phyloP scores from a whole-genome alignment of 2,888 invertebrate species.

The Hymenopus coronatus region DNA sequence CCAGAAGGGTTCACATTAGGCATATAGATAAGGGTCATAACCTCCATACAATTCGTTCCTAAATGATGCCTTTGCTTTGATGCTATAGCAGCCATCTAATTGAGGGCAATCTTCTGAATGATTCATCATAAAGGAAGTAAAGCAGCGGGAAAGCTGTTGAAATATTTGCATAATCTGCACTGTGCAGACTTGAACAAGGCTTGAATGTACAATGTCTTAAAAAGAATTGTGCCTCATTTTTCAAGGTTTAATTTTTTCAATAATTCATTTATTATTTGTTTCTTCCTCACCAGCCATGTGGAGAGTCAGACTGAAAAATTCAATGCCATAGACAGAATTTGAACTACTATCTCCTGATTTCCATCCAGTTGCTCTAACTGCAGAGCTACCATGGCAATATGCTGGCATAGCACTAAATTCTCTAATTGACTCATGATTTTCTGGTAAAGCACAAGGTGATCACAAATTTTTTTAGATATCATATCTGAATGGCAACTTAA shows the following conservation, averaged over 20 bases:
- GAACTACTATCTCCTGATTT: no score
- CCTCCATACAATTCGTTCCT: neutral
- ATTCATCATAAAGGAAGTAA: neutral
- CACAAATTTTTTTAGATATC: no score
- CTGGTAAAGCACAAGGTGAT: no score
- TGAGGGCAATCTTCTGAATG: neutral
- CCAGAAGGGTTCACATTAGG: neutral
- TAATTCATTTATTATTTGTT: no score
- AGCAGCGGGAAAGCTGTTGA: neutral
- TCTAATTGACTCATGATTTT: no score
- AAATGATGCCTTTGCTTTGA: neutral
- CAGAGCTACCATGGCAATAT: no score
- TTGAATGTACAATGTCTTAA: neutral
- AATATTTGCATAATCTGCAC: neutral
- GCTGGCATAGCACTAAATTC: no score
- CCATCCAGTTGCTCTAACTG: no score
- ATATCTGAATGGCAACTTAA: no score
- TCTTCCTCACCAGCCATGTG: no score
- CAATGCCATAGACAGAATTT: no score
- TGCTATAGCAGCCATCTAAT: neutral
- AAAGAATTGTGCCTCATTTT: neutral
- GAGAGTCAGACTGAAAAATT: no score
- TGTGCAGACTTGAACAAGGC: neutral
- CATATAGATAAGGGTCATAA: neutral
- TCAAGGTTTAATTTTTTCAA: neutral